Evolutionary conservation across 2,888 invertebrate genomes (phyloP).

Genomic region (Protodeltote pygarga): DNA sequence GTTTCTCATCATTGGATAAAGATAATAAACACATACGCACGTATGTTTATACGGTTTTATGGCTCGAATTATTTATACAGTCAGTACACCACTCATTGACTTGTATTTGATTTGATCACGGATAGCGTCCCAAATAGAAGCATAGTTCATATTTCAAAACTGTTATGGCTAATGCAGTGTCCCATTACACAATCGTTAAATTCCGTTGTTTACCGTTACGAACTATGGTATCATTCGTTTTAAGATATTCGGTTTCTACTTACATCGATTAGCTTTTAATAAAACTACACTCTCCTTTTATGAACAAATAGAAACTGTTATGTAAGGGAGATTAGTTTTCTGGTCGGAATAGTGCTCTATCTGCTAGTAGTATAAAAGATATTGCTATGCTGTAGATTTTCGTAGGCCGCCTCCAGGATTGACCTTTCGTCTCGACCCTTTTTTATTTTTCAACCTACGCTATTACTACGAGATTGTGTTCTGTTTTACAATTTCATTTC

Average conservation of each 20-base stretch:
- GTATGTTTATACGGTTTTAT: conserved; percentile 41
- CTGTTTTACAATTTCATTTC: conserved; percentile 9
- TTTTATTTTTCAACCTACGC: conserved; percentile 21
- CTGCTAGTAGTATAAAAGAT: conserved; percentile 29
- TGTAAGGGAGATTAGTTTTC: conserved; percentile 28
- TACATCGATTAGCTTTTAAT: conserved; percentile 37
- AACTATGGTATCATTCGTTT: conserved; percentile 32
- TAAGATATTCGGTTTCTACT: conserved; percentile 11
- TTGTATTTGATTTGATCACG: conserved; percentile 34
- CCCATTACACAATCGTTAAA: conserved; percentile 42
- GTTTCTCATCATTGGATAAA: conserved; percentile 34
- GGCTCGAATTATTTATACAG: conserved; percentile 21
- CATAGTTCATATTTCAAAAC: conserved; percentile 35
- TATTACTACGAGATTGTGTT: conserved; percentile 6
- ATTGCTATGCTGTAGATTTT: conserved; percentile 31
- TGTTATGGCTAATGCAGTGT: conserved; percentile 39
- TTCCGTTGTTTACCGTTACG: conserved; percentile 19
- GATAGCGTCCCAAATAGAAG: conserved; percentile 28
- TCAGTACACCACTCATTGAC: conserved; percentile 7
- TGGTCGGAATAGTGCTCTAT: conserved; percentile 6
- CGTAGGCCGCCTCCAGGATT: conserved; percentile 24
- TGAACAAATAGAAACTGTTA: conserved; percentile 19
- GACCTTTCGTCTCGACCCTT: conserved; percentile 30
- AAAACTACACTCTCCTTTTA: conserved; percentile 17
- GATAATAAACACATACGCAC: conserved; percentile 45